phyloP scores from a whole-genome alignment of 2,888 invertebrate genomes.

The Panopea generosa region DNA sequence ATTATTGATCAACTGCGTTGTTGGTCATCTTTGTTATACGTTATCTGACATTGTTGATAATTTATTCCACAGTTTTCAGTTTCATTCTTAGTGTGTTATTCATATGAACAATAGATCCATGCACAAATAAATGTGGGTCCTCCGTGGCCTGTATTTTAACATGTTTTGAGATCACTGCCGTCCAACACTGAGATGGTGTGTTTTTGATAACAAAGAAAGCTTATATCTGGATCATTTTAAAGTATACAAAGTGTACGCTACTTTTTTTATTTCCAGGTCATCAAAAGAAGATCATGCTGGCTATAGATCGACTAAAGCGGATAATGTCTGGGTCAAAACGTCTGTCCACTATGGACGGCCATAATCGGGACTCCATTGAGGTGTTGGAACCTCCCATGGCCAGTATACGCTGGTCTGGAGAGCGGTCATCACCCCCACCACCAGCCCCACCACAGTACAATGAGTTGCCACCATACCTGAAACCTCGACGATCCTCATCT shows the following conservation, averaged over 20 bases:
- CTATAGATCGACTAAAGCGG: constrained; percentile 98
- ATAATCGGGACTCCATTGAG: constrained; percentile 67
- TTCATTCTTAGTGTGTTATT: no score
- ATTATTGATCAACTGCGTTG: no score
- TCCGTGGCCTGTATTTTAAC: no score
- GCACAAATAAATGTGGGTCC: no score
- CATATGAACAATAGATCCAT: no score
- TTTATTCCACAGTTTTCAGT: no score
- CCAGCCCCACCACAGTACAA: constrained; percentile 65
- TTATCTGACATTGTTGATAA: no score
- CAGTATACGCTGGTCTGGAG: constrained; percentile 76
- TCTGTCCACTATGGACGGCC: constrained; percentile 76
- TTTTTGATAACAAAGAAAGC: no score
- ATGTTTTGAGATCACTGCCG: no score
- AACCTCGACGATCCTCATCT: constrained; percentile 74
- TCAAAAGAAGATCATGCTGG: constrained; percentile 98
- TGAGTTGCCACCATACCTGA: constrained; percentile 65
- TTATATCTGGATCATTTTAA: no score
- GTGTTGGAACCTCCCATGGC: constrained; percentile 75
- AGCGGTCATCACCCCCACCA: constrained; percentile 66
- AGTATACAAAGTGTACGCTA: not conserved
- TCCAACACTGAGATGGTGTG: no score
- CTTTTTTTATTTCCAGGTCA: constrained; percentile 91
- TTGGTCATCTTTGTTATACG: no score
- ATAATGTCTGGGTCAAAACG: constrained; percentile 84